Percentiles rank a stretch among this genome's conserved stretches.
phyloP scores from a whole-genome alignment of 2,113 vertebrate genomes.

The Silurus meridionalis region DNA sequence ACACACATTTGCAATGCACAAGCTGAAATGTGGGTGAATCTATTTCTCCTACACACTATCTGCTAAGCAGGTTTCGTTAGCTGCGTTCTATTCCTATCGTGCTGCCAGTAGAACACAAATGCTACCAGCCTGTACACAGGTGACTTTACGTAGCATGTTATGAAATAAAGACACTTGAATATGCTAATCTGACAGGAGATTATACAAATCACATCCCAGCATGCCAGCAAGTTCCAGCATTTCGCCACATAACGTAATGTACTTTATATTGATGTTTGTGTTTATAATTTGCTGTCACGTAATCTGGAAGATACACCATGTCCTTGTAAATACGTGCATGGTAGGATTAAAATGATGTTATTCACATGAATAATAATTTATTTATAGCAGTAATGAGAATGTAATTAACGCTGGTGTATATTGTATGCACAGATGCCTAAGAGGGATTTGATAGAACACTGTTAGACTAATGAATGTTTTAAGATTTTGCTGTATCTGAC shows the following conservation, averaged over 20 bases:
- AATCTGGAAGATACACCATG: background rate
- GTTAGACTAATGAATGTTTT: background rate
- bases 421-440: background rate
- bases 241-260: background rate
- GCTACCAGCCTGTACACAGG: background rate
- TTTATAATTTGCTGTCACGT: background rate
- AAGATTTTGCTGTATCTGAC: background rate
- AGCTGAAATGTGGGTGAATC: slow-evolving; percentile 12
- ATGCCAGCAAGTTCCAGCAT: no score
- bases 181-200: background rate
- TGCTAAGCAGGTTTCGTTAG: background rate
- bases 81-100: slow-evolving; percentile 1
- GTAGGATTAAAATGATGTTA: background rate
- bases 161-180: background rate
- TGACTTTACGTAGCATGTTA: background rate
- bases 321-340: background rate
- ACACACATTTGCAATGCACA: background rate
- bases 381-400: background rate
- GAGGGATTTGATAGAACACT: background rate
- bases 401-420: background rate
- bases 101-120: background rate
- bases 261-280: background rate
- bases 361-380: background rate
- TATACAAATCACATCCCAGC: background rate
- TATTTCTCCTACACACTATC: background rate